These are phyloP conservation scores for Dendroctonus valens DNA, from an alignment of 1,140 invertebrate genomes.

Conservation along the genomic window DNA sequence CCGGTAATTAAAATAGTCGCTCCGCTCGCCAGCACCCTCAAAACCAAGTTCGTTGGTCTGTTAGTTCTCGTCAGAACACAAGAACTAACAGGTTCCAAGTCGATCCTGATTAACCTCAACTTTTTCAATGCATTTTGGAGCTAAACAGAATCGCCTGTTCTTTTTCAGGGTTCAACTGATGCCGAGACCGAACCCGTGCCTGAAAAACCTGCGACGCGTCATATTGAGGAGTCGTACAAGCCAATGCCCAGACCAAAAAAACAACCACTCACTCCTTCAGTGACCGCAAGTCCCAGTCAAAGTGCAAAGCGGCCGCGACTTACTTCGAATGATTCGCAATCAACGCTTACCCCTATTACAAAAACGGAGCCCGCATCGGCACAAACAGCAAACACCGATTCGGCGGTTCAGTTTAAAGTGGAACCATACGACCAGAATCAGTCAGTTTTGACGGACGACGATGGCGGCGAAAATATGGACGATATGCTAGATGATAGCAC, in stretches of 20 bases:
- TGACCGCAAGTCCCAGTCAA: conserved; percentile 32
- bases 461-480: conserved; percentile 40
- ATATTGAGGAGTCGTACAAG: conserved; percentile 30
- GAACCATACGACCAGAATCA: conserved; percentile 45
- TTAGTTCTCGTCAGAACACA: too few species aligned
- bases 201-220: conserved; percentile 26
- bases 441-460: conserved; percentile 37
- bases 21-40: too few species aligned
- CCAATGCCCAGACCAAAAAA: conserved; percentile 37
- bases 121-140: too few species aligned
- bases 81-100: too few species aligned
- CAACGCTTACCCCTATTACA: conserved; percentile 26
- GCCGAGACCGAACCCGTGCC: conserved; percentile 33
- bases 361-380: conserved; percentile 39
- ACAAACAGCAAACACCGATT: conserved; percentile 7
- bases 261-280: conserved; percentile 23
- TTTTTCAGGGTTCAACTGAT: conserved; percentile 38
- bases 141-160: neutral
- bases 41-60: too few species aligned
- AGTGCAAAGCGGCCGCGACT: conserved; percentile 15
- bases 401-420: conserved; percentile 44
- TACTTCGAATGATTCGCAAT: conserved; percentile 34
- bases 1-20: too few species aligned
- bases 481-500: conserved; percentile 40
- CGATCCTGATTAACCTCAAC: too few species aligned